phyloP scores from a whole-genome alignment of 2,888 invertebrate genomes.

The Patella pellucida region DNA sequence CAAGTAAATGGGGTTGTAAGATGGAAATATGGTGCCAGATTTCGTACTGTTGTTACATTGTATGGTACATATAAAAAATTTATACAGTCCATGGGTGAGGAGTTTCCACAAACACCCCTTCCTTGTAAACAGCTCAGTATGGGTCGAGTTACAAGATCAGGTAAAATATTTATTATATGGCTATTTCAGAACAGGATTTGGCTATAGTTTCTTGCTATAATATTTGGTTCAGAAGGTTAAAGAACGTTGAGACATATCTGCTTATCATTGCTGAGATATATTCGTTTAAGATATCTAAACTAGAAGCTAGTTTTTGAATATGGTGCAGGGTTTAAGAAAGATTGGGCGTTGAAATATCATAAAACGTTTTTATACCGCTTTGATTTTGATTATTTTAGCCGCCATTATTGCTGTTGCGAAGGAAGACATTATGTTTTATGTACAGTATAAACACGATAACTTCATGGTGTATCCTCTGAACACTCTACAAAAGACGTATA shows the following conservation, averaged over 20 bases:
- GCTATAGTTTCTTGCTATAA: too few relatives aligned
- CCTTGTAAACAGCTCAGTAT: constrained; percentile 1
- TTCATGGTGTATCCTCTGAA: constrained; percentile 1
- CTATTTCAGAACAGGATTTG: too few relatives aligned
- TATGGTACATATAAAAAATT: neutral
- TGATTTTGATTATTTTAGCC: neutral
- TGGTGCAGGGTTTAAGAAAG: too few relatives aligned
- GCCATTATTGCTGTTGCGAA: neutral
- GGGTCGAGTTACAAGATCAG: neutral
- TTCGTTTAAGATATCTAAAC: too few relatives aligned
- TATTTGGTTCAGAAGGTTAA: too few relatives aligned
- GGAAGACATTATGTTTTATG: neutral
- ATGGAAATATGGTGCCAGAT: constrained; percentile 5
- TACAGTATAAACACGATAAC: neutral
- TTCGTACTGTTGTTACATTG: neutral
- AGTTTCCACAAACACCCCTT: neutral
- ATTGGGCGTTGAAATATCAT: too few relatives aligned
- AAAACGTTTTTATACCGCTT: too few relatives aligned
- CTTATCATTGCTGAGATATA: too few relatives aligned
- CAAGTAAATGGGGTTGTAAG: neutral
- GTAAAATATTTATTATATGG: neutral
- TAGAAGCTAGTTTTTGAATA: too few relatives aligned
- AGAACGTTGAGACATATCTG: too few relatives aligned
- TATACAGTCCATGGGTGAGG: constrained; percentile 3
- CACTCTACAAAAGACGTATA: neutral